Evolutionary conservation across 2,797 vertebrate genomes (phyloP), one percentile per base, ranked within the genome.

Genomic region (Benthosema pterotum): DNA sequence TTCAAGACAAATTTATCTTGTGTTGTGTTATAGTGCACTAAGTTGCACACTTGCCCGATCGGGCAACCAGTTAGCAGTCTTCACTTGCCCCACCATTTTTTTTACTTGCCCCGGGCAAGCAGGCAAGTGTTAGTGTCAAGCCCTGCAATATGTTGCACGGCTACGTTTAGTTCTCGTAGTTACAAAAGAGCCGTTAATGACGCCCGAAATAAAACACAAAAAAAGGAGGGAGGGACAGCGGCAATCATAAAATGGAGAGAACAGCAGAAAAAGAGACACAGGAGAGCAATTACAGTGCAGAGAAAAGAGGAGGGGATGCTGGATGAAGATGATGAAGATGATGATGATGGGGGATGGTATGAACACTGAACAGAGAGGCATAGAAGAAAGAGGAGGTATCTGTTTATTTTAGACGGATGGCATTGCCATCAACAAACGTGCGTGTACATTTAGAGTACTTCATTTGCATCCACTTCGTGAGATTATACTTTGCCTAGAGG

Each of bases 241-340:
- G 64, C 42, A 60, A 46, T n/a, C 42, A 11, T 46, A 52, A 69
- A 52, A 67, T 11, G 15, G 38, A 62, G 49, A 57, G 56, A 17
- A 4, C 6, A 66, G 14, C 57, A 65, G 2, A 52, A 38, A 57
- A 48, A 43, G 0, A 42, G 28, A 45, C 32, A 38, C 32, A 38
- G 32, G n/a, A 57, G n/a, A 15, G 38, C 32, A 38, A 38, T 38
- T 38, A 38, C 7, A 53, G 32, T 48, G 17, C 17, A 63, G 42
- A 28, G n/a, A 11, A 18, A 18, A 17, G 3, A 15, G 11, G 45
- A 12, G 38, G 13, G 11, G 9, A n/a, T 17, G 42, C 2, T n/a
- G 8, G 38, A 6, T 19, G 12, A 53, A 28, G 54, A 17, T 32
- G 46, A 57, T 47, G 54, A 17, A 32, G 46, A 57, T 47, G 61